Evolutionary conservation across 92 coral and sea anemone genomes (phyloP).

Genomic region (Muricea muricata): DNA sequence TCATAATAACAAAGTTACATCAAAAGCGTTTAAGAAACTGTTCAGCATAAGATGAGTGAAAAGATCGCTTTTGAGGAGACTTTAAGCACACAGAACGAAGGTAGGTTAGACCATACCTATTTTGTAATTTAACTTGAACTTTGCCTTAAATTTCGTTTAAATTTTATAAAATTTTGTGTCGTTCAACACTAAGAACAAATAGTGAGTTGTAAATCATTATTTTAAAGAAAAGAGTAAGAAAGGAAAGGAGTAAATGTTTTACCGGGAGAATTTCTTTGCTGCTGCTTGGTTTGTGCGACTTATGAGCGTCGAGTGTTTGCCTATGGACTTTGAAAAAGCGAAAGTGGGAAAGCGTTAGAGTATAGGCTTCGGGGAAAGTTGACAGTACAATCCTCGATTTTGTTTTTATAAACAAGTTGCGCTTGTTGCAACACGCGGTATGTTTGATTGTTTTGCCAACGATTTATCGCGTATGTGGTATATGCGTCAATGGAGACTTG

Average conservation of each 20-base stretch:
- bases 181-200: neutral
- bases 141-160: neutral
- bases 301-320: neutral
- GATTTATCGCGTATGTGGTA: too few species aligned
- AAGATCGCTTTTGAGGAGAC: neutral
- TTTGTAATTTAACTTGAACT: too few species aligned
- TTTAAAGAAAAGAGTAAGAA: too few species aligned
- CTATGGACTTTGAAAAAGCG: too few species aligned
- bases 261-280: too few species aligned
- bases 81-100: constrained; percentile 4
- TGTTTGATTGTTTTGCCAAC: neutral
- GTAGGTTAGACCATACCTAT: constrained; percentile 4
- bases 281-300: neutral
- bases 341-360: neutral
- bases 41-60: constrained; percentile 16
- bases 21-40: neutral
- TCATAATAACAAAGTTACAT: neutral
- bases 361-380: neutral
- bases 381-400: neutral
- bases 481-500: too few species aligned
- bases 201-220: too few species aligned
- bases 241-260: neutral
- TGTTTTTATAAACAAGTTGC: neutral
- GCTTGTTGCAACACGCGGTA: neutral
- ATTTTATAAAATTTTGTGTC: neutral